These are phyloP conservation scores for Palloptera scutellata DNA, from an alignment of 2,888 invertebrate genomes.

Conservation along the genomic window DNA sequence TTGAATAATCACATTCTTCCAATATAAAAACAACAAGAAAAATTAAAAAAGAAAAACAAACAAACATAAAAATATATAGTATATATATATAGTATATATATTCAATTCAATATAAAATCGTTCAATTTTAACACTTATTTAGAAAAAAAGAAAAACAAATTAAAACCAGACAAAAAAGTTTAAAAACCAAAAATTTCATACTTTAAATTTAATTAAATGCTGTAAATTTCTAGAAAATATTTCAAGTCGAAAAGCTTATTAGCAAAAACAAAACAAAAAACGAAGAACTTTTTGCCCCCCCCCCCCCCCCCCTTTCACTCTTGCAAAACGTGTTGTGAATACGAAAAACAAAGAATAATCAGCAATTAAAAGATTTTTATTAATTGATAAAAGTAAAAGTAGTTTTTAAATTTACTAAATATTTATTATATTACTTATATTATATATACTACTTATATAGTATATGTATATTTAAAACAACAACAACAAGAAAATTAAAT, in stretches of 20 bases:
- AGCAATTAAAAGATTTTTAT: conserved; percentile 21
- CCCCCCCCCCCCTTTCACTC: not conserved
- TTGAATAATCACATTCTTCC: conserved; percentile 15
- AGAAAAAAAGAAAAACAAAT: not conserved
- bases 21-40: conserved; percentile 1
- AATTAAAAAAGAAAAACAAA: not conserved
- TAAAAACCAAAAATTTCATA: no score
- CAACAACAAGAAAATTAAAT: not conserved
- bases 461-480: conserved; percentile 3
- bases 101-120: not conserved
- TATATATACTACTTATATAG: not conserved
- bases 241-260: no score
- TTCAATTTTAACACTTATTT: not conserved
- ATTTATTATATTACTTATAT: conserved; percentile 1
- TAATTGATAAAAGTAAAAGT: conserved; percentile 24
- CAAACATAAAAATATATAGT: not conserved
- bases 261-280: no score
- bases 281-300: no score
- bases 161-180: no score
- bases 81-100: not conserved
- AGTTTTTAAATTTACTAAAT: conserved; percentile 14
- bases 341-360: conserved; percentile 21
- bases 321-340: conserved; percentile 37
- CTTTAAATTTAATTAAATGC: no score
- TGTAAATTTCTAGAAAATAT: no score